These are phyloP conservation scores for Lagria hirta DNA, from an alignment of 2,888 invertebrate species.

Conservation along the genomic window DNA sequence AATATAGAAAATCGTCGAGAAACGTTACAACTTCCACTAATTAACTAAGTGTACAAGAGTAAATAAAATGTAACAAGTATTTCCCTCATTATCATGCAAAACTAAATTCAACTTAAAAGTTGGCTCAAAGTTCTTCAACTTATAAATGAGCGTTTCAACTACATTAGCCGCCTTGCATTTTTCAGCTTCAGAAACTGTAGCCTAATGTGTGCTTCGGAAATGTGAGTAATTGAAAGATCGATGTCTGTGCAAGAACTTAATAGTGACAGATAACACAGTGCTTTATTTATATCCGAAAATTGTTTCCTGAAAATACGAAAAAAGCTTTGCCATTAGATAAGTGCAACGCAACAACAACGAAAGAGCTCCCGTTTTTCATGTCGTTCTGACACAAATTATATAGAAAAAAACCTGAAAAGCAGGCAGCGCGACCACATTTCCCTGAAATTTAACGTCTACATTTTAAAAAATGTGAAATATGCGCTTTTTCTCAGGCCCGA, in stretches of 20 bases:
- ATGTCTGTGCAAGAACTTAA: conserved; percentile 6
- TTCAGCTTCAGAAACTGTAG: too few relatives aligned
- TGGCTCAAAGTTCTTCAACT: too few relatives aligned
- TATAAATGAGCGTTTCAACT: conserved; percentile 28
- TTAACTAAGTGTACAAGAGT: conserved; percentile 10
- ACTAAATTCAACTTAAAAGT: conserved; percentile 28
- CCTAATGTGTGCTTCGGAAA: background rate
- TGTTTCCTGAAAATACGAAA: conserved; percentile 13
- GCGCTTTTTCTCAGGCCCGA: conserved; percentile 16
- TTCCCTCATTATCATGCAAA: conserved; percentile 28
- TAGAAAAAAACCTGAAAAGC: conserved; percentile 13
- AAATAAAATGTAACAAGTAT: conserved; percentile 25
- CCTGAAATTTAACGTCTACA: conserved; percentile 23
- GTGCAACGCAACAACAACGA: conserved; percentile 15
- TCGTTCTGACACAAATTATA: conserved; percentile 19
- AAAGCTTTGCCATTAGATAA: conserved; percentile 15
- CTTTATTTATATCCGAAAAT: conserved; percentile 10
- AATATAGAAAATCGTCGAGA: conserved; percentile 5
- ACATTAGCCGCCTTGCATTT: conserved; percentile 7
- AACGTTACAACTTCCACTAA: conserved; percentile 13
- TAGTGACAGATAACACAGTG: conserved; percentile 9
- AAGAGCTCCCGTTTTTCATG: conserved; percentile 20
- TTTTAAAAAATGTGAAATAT: conserved; percentile 21
- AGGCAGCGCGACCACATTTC: conserved; percentile 13
- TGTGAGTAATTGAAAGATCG: conserved; percentile 9